Evolutionary conservation across 1,140 invertebrate species (phyloP), one percentile per base, ranked within the genome.

Genomic region (Eciton burchellii): DNA sequence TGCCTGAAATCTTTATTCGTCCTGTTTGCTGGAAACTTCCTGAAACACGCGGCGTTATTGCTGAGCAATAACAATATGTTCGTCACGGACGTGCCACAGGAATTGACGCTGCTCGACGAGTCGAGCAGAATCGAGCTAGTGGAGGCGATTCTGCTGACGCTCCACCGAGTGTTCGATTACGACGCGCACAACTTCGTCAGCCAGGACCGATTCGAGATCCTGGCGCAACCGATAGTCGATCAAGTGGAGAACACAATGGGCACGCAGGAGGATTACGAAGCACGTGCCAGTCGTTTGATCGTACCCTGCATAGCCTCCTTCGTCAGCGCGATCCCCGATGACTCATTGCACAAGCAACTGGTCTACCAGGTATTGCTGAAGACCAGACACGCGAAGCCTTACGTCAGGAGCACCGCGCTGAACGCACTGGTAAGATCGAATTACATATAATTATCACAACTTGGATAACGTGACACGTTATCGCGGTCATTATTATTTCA

Each of bases 311-410:
- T 99, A 65, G 96, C 96, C 12, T 96, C 97, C 82, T 96, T 99
- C 84, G 96, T 97, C 14, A 95, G 96, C n/a, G 96, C 97, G 0
- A 95, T 96, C 16, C 96, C 95, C 8, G 98, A 99, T 89, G 98
- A 99, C 91, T 95, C 96, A 0, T 90, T 98, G 3, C 98, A 98
- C 96, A 98, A 98, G 91, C 95, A 97, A 86, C 93, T 99, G 3
- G 98, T 98, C 90, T 98, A 98, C 92, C 97, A 98, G 93, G 96
- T 98, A 68, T 93, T 99, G 19, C 94, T 99, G 57, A 99, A 99
- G 93, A 98, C 97, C 0, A 95, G 97, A 84, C 96, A 97, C 89
- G 95, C 95, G 85, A 95, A 96, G 68, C 94, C 96, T n/a, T 83
- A 90, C 9, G 92, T 94, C 1, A 87, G 93, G 54, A 91, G 89